These are phyloP conservation scores for Brachystomella parvula DNA, from an alignment of 1,140 invertebrate genomes.

Conservation along the genomic window DNA sequence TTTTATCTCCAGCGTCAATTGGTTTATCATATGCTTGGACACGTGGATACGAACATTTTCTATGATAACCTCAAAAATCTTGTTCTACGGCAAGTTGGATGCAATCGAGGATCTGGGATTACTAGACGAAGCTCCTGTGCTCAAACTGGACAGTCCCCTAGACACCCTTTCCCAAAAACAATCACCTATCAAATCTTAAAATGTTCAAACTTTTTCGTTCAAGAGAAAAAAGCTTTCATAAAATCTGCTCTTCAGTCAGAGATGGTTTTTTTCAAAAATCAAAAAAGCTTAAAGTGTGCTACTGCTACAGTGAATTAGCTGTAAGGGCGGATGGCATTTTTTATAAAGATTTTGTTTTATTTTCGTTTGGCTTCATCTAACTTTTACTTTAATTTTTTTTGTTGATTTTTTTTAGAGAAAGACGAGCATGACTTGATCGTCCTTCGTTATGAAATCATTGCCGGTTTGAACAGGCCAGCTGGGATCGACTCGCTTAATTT, in stretches of 20 bases:
- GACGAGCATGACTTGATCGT: constrained; percentile 90
- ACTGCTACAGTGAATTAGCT: too few relatives aligned
- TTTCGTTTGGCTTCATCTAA: background rate
- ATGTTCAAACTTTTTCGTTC: too few relatives aligned
- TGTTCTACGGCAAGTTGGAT: constrained; percentile 62
- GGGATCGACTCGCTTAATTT: too few relatives aligned
- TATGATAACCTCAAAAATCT: constrained; percentile 84
- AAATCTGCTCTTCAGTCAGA: too few relatives aligned
- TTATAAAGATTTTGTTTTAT: background rate
- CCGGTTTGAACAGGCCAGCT: too few relatives aligned
- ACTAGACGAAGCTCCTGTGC: constrained; percentile 66
- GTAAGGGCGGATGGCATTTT: background rate
- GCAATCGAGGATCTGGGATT: constrained; percentile 78
- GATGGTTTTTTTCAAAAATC: too few relatives aligned
- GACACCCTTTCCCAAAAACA: constrained; percentile 88
- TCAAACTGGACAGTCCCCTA: constrained; percentile 76
- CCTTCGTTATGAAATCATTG: constrained; percentile 86
- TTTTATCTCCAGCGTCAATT: constrained; percentile 61
- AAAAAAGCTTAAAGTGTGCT: too few relatives aligned
- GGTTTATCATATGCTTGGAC: constrained; percentile 74
- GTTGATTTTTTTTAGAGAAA: constrained; percentile 53
- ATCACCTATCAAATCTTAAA: too few relatives aligned
- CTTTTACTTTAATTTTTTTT: constrained; percentile 10
- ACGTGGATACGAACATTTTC: constrained; percentile 78
- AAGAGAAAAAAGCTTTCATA: too few relatives aligned